A percentile compares a stretch with the other conserved stretches of the same genome.
Evolutionary conservation across 2,113 vertebrate genomes (phyloP).

Genomic region (Dipodomys ordii): DNA sequence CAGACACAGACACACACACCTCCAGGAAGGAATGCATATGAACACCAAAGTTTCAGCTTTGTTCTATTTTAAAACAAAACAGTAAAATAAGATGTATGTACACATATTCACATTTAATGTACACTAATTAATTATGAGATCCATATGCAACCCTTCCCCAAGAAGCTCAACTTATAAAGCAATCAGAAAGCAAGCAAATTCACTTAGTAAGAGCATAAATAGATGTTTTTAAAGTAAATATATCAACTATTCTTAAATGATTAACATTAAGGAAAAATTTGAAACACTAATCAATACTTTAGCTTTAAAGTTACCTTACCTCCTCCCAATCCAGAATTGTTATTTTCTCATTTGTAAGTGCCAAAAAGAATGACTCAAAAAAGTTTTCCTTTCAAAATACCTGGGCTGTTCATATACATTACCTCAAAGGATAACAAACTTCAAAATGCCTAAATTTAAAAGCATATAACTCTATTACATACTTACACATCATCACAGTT

Average conservation of each 20-base stretch:
- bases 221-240: not conserved
- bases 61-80: not conserved
- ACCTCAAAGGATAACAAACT: constrained; percentile 43
- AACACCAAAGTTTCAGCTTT: not conserved
- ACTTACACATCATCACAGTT: constrained; percentile 70
- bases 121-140: constrained; percentile 23
- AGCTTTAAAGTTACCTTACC: not conserved
- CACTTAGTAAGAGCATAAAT: not conserved
- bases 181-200: constrained; percentile 21
- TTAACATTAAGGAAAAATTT: constrained; percentile 12
- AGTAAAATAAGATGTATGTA: not conserved
- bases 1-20: no score
- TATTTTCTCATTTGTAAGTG: constrained; percentile 48
- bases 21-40: not conserved
- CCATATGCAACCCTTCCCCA: not conserved
- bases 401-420: constrained; percentile 17
- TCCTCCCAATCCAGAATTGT: constrained; percentile 27
- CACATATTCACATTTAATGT: not conserved
- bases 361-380: constrained; percentile 30
- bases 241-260: constrained; percentile 37
- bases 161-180: constrained; percentile 44
- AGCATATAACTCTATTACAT: constrained; percentile 16
- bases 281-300: constrained; percentile 54
- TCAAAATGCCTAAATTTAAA: constrained; percentile 46
- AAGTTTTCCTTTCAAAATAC: constrained; percentile 14